Conservation (phyloP, 2,797 vertebrate species). For the Acanthurus lineatus region DNA sequence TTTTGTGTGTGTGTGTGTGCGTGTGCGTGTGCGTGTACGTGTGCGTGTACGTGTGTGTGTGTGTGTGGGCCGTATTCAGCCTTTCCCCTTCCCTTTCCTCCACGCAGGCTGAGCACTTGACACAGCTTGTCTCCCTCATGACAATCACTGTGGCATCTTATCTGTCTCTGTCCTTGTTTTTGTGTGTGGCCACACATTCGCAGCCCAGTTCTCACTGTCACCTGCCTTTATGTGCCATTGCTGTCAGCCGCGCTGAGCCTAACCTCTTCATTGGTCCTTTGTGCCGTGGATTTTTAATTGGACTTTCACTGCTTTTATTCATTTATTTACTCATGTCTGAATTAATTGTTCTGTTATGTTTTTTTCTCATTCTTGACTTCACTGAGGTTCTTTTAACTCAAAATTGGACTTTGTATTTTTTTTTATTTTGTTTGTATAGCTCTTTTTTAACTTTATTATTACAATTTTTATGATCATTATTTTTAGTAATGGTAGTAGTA, state of each 20-base stretch:
- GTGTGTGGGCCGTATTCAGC: slow-evolving; percentile 44
- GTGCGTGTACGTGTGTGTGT: slow-evolving; percentile 32
- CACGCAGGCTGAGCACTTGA: slow-evolving; percentile 71
- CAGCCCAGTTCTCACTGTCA: slow-evolving; percentile 51
- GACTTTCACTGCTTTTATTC: no score
- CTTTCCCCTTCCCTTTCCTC: slow-evolving; percentile 44
- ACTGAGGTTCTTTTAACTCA: no score
- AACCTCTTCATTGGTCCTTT: slow-evolving; percentile 38
- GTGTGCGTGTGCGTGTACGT: slow-evolving; percentile 29
- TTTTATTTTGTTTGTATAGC: no score
- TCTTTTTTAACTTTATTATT: no score
- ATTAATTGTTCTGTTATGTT: no score
- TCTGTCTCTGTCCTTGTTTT: slow-evolving; percentile 56
- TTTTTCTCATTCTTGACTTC: no score
- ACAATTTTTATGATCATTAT: no score
- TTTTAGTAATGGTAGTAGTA: no score
- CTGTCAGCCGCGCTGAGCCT: slow-evolving; percentile 31
- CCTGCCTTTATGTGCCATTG: slow-evolving; percentile 38
- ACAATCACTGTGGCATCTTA: slow-evolving; percentile 65
- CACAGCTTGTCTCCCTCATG: slow-evolving; percentile 70
- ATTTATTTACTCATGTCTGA: no score
- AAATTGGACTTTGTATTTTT: no score
- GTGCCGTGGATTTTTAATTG: slow-evolving; percentile 1
- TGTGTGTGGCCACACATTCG: slow-evolving; percentile 25
- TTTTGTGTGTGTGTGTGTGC: slow-evolving; percentile 40